Base-by-base conservation (phyloP, 2,113 vertebrate species). In the Saccopteryx leptura region DNA sequence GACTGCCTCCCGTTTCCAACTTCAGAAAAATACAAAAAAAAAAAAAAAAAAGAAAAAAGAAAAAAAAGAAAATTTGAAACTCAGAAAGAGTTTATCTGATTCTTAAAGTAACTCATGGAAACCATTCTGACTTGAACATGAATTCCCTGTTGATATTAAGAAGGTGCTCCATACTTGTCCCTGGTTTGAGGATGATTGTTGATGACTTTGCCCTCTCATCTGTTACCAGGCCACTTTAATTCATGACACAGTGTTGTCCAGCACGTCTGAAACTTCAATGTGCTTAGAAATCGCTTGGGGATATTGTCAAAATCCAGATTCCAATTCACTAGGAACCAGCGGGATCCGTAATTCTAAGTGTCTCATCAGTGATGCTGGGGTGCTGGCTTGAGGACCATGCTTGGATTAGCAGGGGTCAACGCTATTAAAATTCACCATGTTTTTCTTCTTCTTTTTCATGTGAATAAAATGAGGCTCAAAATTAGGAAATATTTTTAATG, bases 391-490 rank as follows among this genome's bases (percentile, higher is more conserved):
- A 28, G 18, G 3, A 48, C 4, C 3, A 13, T 3, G 2, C 2
- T 60, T 14, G 10, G 23, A 61, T 7, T 19, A 56, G 11, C 28
- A 46, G 19, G 9, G 15, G 2, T 61, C 52, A 26, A 15, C 7
- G 23, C 26, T 60, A 9, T 19, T 56, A 2, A 7, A 52, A 9
- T n/a, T 1, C 23, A 4, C 17, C 23, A 15, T 26, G 26, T 68
- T 78, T 71, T 28, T 13, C 15, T 56, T 3, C 9, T 68, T 4
- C 60, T 39, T 65, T 46, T 50, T 75, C 31, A 52, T 1, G 18
- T 33, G 63, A 61, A 78, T 31, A 91, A 95, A 96, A 68, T n/a
- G 56, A 94, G 31, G 39, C 11, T 82, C 52, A 33, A 81, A 33
- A 26, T 61, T 24, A 21, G 12, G 50, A 81, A 50, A 60, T 19